Evolutionary conservation across 2,888 invertebrate species (phyloP), one percentile per base, ranked within the genome.

Genomic region (Dolichopus griseipennis): DNA sequence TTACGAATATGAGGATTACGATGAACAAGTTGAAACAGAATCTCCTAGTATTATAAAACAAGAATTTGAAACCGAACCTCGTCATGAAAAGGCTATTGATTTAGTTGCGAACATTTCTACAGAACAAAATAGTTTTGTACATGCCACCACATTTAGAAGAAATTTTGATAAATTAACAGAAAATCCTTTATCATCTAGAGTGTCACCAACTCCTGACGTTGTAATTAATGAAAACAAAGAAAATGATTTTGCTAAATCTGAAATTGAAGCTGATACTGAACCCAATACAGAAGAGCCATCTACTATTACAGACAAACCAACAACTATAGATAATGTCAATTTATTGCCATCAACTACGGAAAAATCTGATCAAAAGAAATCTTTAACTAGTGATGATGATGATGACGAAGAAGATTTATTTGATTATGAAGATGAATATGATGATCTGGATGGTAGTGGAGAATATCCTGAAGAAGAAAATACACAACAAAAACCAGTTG

Each of bases 1-100:
- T 18, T 75, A 77, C 63, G 76, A 76, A 61, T 75, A 76, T 69
- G 73, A 71, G 15, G 75, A 75, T 41, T 72, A 73, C 8, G 73
- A 73, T 6, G 73, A 72, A 9, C 71, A 72, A 12, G 69, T 72
- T 8, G 69, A 69, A 37, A 61, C 68, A 3, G 62, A 15, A 10
- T 20, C 65, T 0, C 67, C 66, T 37, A n/a, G n/a, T n/a, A 68
- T 71, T 1, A 52, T 43, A 1, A 67, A 65, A 2, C 27, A 27
- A 27, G 68, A 71, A 65, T 52, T 64, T 0, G 68, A 64, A 27
- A 70, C 66, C 4, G 70, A 67, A 10, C 64, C 12, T 68, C 66
- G 8, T 63, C 66, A 66, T 67, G 7, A 33, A 27, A 21, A 67
- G 69, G 15, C 18, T 3, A 34, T 1, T 18, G 63, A 67, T 6